Evolutionary conservation across 1,140 invertebrate genomes (phyloP), one percentile per base, ranked within the genome.

Genomic region (Chrysomallon squamiferum): DNA sequence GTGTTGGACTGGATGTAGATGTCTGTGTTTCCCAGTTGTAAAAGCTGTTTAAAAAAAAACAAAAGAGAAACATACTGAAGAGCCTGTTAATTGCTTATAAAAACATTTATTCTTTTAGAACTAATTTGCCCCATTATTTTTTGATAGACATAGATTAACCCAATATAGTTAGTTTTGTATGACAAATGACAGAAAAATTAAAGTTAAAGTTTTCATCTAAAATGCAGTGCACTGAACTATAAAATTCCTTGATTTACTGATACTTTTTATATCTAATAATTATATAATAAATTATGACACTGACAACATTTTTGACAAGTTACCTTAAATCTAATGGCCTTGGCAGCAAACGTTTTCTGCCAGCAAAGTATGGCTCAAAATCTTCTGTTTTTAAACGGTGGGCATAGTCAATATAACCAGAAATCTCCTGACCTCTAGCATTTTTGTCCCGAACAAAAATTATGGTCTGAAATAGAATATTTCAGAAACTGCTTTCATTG

Each of bases 321-420:
- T 66, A 93, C 41, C 90, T 90, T 15, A 94, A 84, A 84, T 94
- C 92, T 47, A 76, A 88, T 60, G 87, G 86, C 65, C 81, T 85
- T 1, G 92, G 91, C 76, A 86, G 86, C 3, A 93, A 72, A 81
- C 86, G 87, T 72, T 88, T 89, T 65, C 87, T 89, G 7, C 86
- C 87, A 68, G 83, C 83, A 82, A 93, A 93, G 84, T 92, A 92
- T 1, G 88, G 87, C 32, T 84, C 85, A 90, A 91, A 93, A 78
- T 93, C 89, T 79, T 93, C 91, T 9, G 85, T 87, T 52, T 88
- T 86, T 15, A 94, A 84, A 49, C 92, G 87, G 69, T 92, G 88
- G 0, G 87, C 88, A 77, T 89, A 93, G 80, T 94, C 92, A 3
- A 94, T 91, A 72, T 92, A 93, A 3, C 89, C 92, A 18, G 92